Conservation (phyloP, 1,140 invertebrate species). For the Lasioglossum albipes region DNA sequence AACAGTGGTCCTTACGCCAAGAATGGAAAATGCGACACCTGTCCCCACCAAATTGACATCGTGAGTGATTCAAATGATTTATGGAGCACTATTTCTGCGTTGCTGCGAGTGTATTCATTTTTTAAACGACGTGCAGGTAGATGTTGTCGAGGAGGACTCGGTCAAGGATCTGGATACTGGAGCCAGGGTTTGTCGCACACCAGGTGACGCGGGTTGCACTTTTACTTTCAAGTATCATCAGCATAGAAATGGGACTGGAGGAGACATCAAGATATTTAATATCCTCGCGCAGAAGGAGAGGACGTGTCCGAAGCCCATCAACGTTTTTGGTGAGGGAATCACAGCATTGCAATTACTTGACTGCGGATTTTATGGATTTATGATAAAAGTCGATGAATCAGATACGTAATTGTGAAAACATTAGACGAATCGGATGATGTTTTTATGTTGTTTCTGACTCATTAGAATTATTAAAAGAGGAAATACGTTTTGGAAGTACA, state of each 20-base stretch:
- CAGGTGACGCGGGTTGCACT: constrained; percentile 80
- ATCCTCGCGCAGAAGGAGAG: constrained; percentile 73
- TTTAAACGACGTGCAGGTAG: constrained; percentile 46
- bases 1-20: constrained; percentile 83
- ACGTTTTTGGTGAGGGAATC: constrained; percentile 74
- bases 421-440: too few species aligned
- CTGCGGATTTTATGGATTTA: too few species aligned
- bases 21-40: constrained; percentile 75
- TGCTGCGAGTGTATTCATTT: constrained; percentile 4
- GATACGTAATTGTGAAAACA: too few species aligned
- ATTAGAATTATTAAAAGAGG: too few species aligned
- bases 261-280: constrained; percentile 74
- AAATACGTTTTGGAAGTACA: too few species aligned
- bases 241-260: constrained; percentile 61
- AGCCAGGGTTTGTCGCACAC: constrained; percentile 67
- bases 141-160: constrained; percentile 58
- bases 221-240: constrained; percentile 81
- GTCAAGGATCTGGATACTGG: constrained; percentile 45
- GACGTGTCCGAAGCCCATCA: constrained; percentile 75
- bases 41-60: constrained; percentile 60
- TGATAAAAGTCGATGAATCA: too few species aligned
- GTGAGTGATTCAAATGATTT: constrained; percentile 45
- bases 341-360: too few species aligned
- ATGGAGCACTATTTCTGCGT: not conserved
- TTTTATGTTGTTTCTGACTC: too few species aligned